These are phyloP conservation scores for Drosophila murphyi DNA, from an alignment of 1,140 invertebrate genomes.

Conservation along the genomic window DNA sequence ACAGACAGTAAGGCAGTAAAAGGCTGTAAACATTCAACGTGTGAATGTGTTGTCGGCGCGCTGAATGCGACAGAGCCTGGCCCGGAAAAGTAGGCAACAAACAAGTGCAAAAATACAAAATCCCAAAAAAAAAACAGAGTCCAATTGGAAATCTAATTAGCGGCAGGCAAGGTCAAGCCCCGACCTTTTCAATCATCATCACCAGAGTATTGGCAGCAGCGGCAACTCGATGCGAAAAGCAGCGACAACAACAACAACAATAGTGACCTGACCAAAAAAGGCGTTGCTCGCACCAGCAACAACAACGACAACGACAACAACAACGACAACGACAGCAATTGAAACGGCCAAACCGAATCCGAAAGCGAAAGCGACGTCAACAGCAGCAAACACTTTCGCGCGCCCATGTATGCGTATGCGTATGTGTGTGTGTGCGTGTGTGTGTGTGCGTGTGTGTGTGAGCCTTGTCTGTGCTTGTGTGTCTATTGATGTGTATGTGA, in stretches of 20 bases:
- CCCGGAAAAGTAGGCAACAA: conserved; percentile 26
- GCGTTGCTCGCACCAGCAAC: conserved; percentile 45
- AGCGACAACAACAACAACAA: conserved; percentile 11
- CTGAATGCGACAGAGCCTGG: conserved; percentile 11
- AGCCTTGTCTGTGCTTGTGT: conserved; percentile 1
- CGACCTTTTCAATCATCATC: conserved; percentile 39
- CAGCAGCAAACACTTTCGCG: conserved; percentile 31
- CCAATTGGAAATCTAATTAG: conserved; percentile 57
- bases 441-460: conserved; percentile 2
- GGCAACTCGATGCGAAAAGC: conserved; percentile 11
- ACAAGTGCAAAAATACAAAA: conserved; percentile 23
- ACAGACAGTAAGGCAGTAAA: conserved; percentile 19
- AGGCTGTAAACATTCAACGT: neutral
- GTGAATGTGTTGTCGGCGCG: conserved; percentile 12
- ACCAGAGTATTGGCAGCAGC: conserved; percentile 29
- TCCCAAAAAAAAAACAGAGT: conserved; percentile 9
- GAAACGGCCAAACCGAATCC: conserved; percentile 27
- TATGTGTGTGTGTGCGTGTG: conserved; percentile 9
- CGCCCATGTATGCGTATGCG: neutral
- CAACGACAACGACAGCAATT: conserved; percentile 8
- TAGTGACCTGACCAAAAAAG: conserved; percentile 38
- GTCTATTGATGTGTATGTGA: conserved; percentile 14
- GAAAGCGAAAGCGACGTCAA: conserved; percentile 55
- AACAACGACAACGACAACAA: conserved; percentile 17
- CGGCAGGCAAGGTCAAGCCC: conserved; percentile 18